Conservation (phyloP, 2,888 invertebrate genomes). For the Idaea dimidiata region DNA sequence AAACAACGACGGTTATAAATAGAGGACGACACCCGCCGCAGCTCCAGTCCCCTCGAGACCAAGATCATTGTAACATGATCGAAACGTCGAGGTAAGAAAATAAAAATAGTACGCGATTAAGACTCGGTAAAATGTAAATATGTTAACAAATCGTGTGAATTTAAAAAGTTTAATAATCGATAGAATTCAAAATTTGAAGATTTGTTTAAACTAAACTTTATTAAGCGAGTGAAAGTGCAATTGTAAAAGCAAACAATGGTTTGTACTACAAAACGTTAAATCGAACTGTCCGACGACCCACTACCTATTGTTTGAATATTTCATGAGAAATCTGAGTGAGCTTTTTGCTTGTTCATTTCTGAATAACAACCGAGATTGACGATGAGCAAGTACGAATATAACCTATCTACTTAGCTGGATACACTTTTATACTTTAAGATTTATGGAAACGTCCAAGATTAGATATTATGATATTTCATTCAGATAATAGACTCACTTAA, state of each 20-base stretch:
- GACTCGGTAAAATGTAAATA: too few species aligned
- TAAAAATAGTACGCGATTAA: too few species aligned
- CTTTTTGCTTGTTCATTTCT: conserved; percentile 9
- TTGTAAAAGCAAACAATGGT: conserved; percentile 25
- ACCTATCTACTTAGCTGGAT: conserved; percentile 7
- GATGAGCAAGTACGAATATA: conserved; percentile 17
- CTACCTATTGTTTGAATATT: conserved; percentile 27
- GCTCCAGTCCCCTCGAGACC: too few species aligned
- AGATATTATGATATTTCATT: conserved; percentile 8
- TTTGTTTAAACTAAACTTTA: conserved; percentile 19
- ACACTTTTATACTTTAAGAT: conserved; percentile 7
- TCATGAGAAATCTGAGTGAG: conserved; percentile 18
- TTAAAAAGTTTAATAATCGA: too few species aligned
- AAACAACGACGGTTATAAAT: too few species aligned
- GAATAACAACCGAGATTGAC: conserved; percentile 11
- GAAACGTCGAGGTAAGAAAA: too few species aligned
- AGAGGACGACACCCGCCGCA: too few species aligned
- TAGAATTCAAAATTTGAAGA: conserved; percentile 21
- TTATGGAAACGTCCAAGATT: conserved; percentile 21
- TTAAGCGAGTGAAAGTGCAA: conserved; percentile 27
- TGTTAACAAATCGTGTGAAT: too few species aligned
- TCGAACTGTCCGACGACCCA: conserved; percentile 20
- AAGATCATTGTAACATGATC: too few species aligned
- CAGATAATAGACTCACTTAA: conserved; percentile 38
- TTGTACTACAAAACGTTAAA: conserved; percentile 23